These are phyloP conservation scores for Melikaiella ostensackeni DNA, from an alignment of 2,888 invertebrate genomes.

Conservation along the genomic window DNA sequence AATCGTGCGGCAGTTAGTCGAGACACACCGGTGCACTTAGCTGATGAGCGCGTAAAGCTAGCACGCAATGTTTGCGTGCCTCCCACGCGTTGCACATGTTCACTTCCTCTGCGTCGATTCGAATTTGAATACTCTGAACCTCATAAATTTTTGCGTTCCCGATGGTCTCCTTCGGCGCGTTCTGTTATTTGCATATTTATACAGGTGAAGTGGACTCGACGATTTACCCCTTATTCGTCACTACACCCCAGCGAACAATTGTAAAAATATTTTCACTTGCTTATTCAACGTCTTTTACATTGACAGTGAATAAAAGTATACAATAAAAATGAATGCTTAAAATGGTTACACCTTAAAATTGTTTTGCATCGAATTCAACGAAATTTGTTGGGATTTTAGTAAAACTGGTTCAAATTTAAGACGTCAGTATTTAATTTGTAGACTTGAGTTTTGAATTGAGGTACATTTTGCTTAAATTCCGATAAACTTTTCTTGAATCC, in stretches of 20 bases:
- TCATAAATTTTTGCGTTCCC: constrained; percentile 57
- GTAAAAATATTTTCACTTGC: background rate
- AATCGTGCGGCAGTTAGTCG: constrained; percentile 69
- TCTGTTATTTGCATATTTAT: constrained; percentile 54
- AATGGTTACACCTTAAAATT: too few relatives aligned
- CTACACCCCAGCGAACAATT: background rate
- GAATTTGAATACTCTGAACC: constrained; percentile 62
- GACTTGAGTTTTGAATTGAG: too few relatives aligned
- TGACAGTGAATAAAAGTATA: too few relatives aligned
- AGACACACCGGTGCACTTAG: constrained; percentile 71
- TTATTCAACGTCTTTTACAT: background rate
- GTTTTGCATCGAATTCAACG: too few relatives aligned
- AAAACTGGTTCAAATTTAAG: too few relatives aligned
- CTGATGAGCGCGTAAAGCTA: constrained; percentile 71
- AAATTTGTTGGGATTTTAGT: too few relatives aligned
- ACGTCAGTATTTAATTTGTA: too few relatives aligned
- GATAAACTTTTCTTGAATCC: too few relatives aligned
- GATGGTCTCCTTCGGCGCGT: constrained; percentile 48
- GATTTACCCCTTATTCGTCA: constrained; percentile 38
- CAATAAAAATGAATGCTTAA: too few relatives aligned
- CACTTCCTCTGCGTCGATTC: constrained; percentile 56
- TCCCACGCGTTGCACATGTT: constrained; percentile 46
- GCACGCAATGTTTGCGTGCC: constrained; percentile 61
- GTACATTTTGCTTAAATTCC: too few relatives aligned
- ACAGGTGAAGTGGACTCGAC: constrained; percentile 48